These are phyloP conservation scores for Cranoglanis bouderius DNA, from an alignment of 2,113 vertebrate genomes.

Conservation along the genomic window DNA sequence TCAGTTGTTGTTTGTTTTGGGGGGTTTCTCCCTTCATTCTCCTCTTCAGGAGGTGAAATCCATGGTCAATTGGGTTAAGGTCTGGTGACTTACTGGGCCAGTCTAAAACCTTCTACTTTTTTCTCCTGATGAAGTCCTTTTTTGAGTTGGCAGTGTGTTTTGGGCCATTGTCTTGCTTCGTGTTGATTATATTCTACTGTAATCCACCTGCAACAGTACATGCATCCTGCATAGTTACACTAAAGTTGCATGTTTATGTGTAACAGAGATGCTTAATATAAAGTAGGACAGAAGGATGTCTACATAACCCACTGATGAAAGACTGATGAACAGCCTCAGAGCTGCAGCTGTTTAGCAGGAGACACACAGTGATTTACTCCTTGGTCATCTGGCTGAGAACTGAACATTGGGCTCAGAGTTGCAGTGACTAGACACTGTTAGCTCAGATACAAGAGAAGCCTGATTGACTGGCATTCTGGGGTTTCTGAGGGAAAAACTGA, in stretches of 20 bases:
- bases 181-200: background rate
- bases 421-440: background rate
- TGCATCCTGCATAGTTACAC: background rate
- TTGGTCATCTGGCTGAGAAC: background rate
- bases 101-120: background rate
- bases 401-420: background rate
- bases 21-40: background rate
- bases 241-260: background rate
- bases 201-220: background rate
- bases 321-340: too few species aligned
- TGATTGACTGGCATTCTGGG: background rate
- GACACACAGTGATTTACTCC: slow-evolving; percentile 21
- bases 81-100: background rate
- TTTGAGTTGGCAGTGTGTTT: background rate
- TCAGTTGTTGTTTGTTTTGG: background rate
- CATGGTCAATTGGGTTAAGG: background rate
- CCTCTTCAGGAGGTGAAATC: background rate
- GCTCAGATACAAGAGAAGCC: background rate
- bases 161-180: background rate
- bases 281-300: background rate
- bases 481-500: background rate
- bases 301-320: background rate
- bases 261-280: background rate
- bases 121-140: background rate
- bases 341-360: slow-evolving; percentile 31